These are phyloP conservation scores for Schmidtea mediterranea DNA, from an alignment of 1,140 invertebrate species.

Conservation along the genomic window DNA sequence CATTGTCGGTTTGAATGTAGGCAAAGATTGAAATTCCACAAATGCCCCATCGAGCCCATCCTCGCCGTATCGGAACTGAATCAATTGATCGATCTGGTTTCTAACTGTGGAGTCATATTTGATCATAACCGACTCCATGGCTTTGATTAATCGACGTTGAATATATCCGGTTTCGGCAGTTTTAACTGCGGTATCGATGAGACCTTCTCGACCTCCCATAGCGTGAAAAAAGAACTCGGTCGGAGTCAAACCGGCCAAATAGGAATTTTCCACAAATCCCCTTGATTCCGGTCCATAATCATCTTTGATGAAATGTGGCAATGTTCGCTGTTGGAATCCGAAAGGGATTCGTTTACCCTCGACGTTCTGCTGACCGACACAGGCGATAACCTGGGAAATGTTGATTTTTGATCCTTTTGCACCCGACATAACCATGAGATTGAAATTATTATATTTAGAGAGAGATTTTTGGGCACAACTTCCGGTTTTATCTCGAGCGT, in stretches of 20 bases:
- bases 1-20: conserved; percentile 78
- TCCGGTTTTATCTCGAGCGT: conserved; percentile 98
- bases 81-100: conserved; percentile 36
- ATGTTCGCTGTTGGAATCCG: conserved; percentile 81
- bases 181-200: conserved; percentile 99
- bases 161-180: conserved; percentile 98
- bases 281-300: conserved; percentile 89
- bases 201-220: conserved; percentile 98
- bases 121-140: conserved; percentile 99
- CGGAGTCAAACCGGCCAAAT: conserved; percentile 56
- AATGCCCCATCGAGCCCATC: conserved; percentile 77
- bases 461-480: conserved; percentile 92
- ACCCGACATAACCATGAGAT: conserved; percentile 97
- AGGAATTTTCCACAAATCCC: conserved; percentile 98
- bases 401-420: conserved; percentile 99
- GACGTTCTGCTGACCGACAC: conserved; percentile 99
- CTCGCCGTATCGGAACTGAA: conserved; percentile 89
- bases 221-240: conserved; percentile 99
- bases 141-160: conserved; percentile 93
- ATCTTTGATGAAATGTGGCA: conserved; percentile 99
- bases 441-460: conserved; percentile 96
- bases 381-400: conserved; percentile 97
- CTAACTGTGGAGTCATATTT: conserved; percentile 30
- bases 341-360: conserved; percentile 99
- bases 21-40: conserved; percentile 79